Percentiles rank a stretch among this genome's conserved stretches.
These are phyloP conservation scores for Pissodes strobi DNA, from an alignment of 1,140 invertebrate genomes.

Conservation along the genomic window DNA sequence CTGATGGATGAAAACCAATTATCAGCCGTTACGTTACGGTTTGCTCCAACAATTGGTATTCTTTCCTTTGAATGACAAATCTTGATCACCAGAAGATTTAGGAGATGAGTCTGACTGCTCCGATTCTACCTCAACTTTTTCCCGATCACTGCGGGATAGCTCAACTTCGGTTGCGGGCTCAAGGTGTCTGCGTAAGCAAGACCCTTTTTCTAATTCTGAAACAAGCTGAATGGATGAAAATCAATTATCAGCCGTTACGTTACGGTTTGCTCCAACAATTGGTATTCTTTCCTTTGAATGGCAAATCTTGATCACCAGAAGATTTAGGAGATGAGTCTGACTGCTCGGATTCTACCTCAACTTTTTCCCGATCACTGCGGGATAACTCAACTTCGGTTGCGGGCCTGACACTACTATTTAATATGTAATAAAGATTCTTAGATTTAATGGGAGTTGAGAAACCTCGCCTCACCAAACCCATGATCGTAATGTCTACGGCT, in stretches of 20 bases:
- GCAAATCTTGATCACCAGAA: background rate
- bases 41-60: background rate
- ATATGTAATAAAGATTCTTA: too few relatives aligned
- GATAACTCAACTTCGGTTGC: background rate
- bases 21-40: background rate
- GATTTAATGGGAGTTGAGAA: too few relatives aligned
- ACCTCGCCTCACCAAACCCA: too few relatives aligned
- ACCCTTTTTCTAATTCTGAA: background rate
- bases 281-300: background rate
- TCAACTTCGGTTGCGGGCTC: background rate
- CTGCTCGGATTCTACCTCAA: background rate
- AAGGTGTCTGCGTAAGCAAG: background rate
- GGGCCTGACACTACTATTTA: too few relatives aligned
- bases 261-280: background rate
- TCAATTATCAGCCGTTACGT: background rate
- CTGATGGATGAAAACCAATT: too few relatives aligned
- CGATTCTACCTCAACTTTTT: background rate
- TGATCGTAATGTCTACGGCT: too few relatives aligned
- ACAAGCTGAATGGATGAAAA: too few relatives aligned
- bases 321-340: background rate
- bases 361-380: background rate
- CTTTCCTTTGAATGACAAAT: background rate
- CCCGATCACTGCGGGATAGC: background rate
- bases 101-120: background rate
- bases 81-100: background rate